A percentile compares a stretch with the other conserved stretches of the same genome.
phyloP scores from a whole-genome alignment of 2,888 invertebrate species.

The Heliothis peltigera region DNA sequence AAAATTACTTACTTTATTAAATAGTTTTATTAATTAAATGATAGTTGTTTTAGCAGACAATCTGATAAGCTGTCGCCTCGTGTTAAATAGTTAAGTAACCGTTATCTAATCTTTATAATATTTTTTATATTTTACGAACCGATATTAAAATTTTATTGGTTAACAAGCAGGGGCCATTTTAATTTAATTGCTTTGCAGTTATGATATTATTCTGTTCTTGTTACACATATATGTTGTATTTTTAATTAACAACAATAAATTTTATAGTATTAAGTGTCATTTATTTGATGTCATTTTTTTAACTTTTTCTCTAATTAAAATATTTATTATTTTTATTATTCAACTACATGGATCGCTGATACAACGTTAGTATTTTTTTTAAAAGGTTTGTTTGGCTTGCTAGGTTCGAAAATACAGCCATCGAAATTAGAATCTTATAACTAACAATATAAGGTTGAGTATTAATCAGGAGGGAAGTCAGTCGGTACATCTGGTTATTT shows the following conservation, averaged over 20 bases:
- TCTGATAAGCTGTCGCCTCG: not conserved
- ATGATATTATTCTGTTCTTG: slow-evolving; percentile 10
- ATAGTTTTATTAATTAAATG: not conserved
- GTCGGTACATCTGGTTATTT: not conserved
- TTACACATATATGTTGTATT: slow-evolving; percentile 2
- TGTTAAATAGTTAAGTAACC: not conserved
- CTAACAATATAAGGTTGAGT: not conserved
- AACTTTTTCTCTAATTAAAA: not conserved
- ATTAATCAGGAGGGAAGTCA: not conserved
- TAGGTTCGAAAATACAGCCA: not conserved
- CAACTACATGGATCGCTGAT: not conserved
- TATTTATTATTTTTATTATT: not conserved
- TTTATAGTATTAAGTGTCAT: not conserved
- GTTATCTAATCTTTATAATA: slow-evolving; percentile 9
- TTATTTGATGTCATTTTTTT: slow-evolving; percentile 11
- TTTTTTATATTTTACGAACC: slow-evolving; percentile 24
- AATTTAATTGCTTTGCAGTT: slow-evolving; percentile 20
- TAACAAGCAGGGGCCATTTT: slow-evolving; percentile 5
- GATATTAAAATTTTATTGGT: slow-evolving; percentile 19
- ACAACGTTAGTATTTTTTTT: not conserved
- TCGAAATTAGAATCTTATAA: not conserved
- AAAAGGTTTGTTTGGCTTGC: not conserved
- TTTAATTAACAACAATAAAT: slow-evolving; percentile 8
- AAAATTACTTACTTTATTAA: too few relatives aligned
- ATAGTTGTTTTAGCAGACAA: not conserved